A percentile compares a stretch with the other conserved stretches of the same genome.
Evolutionary conservation across 1,140 invertebrate species (phyloP).

Genomic region (Heliconius eleuchia): DNA sequence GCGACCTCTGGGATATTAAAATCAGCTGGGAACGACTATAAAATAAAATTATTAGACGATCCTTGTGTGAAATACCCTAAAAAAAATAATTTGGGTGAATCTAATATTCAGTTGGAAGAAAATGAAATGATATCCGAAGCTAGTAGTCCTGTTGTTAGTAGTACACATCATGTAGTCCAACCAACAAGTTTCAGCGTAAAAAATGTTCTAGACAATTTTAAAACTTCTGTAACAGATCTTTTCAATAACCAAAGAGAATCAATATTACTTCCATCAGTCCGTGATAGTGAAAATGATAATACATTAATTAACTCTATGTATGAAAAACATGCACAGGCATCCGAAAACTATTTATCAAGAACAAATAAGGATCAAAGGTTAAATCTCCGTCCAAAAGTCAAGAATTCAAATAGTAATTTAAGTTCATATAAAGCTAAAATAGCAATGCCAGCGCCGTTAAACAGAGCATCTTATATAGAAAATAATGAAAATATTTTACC

Average conservation of each 20-base stretch:
- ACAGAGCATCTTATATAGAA: neutral
- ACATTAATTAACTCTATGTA: constrained; percentile 8
- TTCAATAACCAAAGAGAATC: constrained; percentile 22
- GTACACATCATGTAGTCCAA: constrained; percentile 24
- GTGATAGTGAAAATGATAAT: constrained; percentile 5
- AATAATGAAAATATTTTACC: neutral
- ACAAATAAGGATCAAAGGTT: neutral
- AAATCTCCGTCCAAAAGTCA: neutral
- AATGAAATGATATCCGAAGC: constrained; percentile 47
- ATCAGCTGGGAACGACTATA: neutral
- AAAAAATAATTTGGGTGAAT: neutral
- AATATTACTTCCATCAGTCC: neutral
- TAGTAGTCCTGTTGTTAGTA: constrained; percentile 42
- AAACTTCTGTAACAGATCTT: constrained; percentile 16
- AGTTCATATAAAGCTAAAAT: constrained; percentile 48
- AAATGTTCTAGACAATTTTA: constrained; percentile 25
- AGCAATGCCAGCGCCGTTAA: constrained; percentile 13
- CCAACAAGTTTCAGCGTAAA: constrained; percentile 21
- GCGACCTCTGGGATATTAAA: neutral
- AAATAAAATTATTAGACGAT: neutral
- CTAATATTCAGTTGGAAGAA: neutral
- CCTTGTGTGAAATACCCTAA: neutral
- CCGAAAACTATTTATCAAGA: neutral
- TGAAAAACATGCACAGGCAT: neutral
- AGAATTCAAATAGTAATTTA: constrained; percentile 12